A percentile compares a stretch with the other conserved stretches of the same genome.
Evolutionary conservation across 2,113 vertebrate genomes (phyloP).

Genomic region (Phalacrocorax pelagicus): DNA sequence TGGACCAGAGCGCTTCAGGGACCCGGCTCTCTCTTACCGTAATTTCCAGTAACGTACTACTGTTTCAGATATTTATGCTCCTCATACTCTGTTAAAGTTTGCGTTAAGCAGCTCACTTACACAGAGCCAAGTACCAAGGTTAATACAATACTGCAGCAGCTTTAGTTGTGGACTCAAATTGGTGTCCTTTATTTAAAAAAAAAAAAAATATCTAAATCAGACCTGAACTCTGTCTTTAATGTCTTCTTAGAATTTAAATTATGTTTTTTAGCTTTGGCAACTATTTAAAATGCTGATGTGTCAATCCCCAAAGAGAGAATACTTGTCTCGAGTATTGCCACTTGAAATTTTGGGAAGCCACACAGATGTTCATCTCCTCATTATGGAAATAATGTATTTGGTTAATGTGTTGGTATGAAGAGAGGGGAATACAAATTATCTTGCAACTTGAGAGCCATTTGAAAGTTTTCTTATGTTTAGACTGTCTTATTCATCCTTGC

Average conservation of each 20-base stretch:
- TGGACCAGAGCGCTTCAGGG: rapidly evolving
- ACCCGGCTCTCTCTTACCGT: no score
- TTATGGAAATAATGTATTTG: conserved; percentile 68
- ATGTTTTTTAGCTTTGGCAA: conserved; percentile 23
- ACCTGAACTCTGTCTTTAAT: conserved; percentile 33
- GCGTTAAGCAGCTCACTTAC: not conserved
- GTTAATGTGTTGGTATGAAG: conserved; percentile 57
- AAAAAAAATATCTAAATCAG: not conserved
- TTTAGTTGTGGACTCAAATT: not conserved
- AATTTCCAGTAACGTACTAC: rapidly evolving
- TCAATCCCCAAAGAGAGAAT: conserved; percentile 43
- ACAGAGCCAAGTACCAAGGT: not conserved
- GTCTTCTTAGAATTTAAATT: not conserved
- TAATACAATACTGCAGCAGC: not conserved
- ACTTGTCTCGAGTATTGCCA: conserved; percentile 62
- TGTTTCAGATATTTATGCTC: not conserved
- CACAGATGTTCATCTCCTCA: conserved; percentile 69
- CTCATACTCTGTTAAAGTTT: not conserved
- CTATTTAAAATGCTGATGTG: conserved; percentile 50
- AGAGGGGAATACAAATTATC: conserved; percentile 66
- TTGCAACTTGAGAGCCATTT: conserved; percentile 36
- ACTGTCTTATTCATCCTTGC: not conserved
- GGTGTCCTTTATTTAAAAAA: not conserved
- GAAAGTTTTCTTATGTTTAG: not conserved
- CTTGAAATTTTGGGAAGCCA: conserved; percentile 68